Percentiles rank a stretch among this genome's conserved stretches.
These are phyloP conservation scores for Lasioglossum villosulum DNA, from an alignment of 2,888 invertebrate species.

Conservation along the genomic window DNA sequence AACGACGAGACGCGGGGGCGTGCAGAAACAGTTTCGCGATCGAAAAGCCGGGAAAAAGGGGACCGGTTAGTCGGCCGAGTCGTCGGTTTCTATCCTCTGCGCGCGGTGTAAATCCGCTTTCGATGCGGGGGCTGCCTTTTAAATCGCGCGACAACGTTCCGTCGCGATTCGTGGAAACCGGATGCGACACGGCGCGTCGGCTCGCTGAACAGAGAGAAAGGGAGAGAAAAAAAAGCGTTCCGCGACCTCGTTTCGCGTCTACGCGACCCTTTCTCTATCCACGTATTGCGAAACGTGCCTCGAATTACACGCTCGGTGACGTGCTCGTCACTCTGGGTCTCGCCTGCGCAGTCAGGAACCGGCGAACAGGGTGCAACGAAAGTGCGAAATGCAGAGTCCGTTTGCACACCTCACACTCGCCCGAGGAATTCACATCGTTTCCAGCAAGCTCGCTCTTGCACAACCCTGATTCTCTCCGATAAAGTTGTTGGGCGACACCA, in stretches of 20 bases:
- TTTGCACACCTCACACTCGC: background rate
- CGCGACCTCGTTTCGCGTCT: slow-evolving; percentile 60
- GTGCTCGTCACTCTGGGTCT: slow-evolving; percentile 40
- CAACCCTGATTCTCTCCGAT: background rate
- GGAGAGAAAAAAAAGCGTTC: slow-evolving; percentile 26
- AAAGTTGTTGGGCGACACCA: background rate
- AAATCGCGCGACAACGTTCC: slow-evolving; percentile 37
- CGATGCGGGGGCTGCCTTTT: slow-evolving; percentile 44
- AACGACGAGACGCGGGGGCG: background rate
- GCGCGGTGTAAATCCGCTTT: slow-evolving; percentile 6
- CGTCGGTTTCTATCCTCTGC: background rate
- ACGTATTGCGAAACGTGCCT: slow-evolving; percentile 61
- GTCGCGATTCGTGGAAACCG: slow-evolving; percentile 43
- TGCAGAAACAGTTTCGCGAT: background rate
- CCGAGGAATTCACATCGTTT: background rate
- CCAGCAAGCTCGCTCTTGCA: background rate
- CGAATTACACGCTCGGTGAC: slow-evolving; percentile 54
- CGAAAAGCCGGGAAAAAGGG: background rate
- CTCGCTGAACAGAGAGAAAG: slow-evolving; percentile 1
- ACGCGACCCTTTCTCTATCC: slow-evolving; percentile 54
- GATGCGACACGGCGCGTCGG: slow-evolving; percentile 52
- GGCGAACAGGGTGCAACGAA: slow-evolving; percentile 9
- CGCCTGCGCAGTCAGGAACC: background rate
- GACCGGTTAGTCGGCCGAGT: background rate
- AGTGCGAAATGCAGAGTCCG: slow-evolving; percentile 17